A percentile compares a stretch with the other conserved stretches of the same genome.
Conservation (phyloP, 2,113 vertebrate species). For the Phaethon lepturus region DNA sequence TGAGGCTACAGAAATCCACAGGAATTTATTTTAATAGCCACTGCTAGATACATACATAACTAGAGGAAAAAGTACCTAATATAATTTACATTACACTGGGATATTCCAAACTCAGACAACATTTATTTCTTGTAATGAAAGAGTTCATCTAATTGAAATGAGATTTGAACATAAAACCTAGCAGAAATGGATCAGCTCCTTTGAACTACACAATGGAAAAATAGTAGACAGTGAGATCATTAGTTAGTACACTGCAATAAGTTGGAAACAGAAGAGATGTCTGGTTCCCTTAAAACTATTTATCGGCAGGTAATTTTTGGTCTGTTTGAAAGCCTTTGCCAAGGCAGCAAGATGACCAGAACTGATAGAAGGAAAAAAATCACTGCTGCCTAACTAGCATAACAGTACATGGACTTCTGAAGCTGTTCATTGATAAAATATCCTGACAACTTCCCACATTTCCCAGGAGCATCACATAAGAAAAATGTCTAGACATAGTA, state of each 20-base stretch:
- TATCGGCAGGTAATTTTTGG: slow-evolving; percentile 64
- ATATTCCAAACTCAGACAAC: slow-evolving; percentile 51
- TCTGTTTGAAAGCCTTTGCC: slow-evolving; percentile 59
- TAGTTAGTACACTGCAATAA: slow-evolving; percentile 45
- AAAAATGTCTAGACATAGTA: slow-evolving; percentile 29
- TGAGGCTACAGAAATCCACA: neutral
- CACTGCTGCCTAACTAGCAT: neutral
- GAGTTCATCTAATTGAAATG: slow-evolving; percentile 56
- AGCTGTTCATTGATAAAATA: slow-evolving; percentile 28
- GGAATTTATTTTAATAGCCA: slow-evolving; percentile 45
- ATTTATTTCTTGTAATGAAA: slow-evolving; percentile 37
- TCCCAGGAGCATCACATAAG: slow-evolving; percentile 14
- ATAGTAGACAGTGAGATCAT: slow-evolving; percentile 68
- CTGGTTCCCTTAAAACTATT: slow-evolving; percentile 55
- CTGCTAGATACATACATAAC: neutral
- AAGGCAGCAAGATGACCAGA: slow-evolving; percentile 37
- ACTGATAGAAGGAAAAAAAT: slow-evolving; percentile 44
- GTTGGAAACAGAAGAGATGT: slow-evolving; percentile 54
- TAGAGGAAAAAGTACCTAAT: slow-evolving; percentile 20
- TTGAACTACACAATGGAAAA: slow-evolving; percentile 70
- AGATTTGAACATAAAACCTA: slow-evolving; percentile 58
- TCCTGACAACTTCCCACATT: neutral
- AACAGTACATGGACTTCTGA: neutral
- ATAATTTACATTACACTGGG: slow-evolving; percentile 30
- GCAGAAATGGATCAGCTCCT: slow-evolving; percentile 60